Conservation (phyloP, 2,888 invertebrate species). For the Sinopyrophorus schimmeli region DNA sequence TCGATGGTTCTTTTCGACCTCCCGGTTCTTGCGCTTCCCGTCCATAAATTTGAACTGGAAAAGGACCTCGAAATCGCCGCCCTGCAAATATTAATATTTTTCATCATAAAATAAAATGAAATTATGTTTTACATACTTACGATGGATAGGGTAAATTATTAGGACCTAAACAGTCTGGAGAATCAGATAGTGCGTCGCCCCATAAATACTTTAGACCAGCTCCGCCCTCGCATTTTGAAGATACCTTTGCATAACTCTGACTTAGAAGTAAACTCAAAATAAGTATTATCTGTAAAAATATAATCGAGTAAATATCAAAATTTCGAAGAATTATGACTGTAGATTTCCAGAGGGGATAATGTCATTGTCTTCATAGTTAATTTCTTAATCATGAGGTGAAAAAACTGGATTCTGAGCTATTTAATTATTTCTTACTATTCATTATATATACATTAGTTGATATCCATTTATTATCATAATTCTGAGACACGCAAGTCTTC, state of each 20-base stretch:
- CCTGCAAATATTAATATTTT: slow-evolving; percentile 58
- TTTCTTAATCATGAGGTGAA: no score
- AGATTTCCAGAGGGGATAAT: no score
- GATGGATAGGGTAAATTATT: slow-evolving; percentile 82
- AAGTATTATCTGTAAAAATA: slow-evolving; percentile 45
- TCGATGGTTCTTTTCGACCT: slow-evolving; percentile 68
- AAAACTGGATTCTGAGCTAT: no score
- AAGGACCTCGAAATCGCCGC: slow-evolving; percentile 76
- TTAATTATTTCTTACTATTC: no score
- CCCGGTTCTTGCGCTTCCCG: slow-evolving; percentile 69
- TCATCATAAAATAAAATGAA: no score
- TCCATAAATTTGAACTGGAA: slow-evolving; percentile 65
- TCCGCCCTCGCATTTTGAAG: slow-evolving; percentile 62
- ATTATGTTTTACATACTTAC: slow-evolving; percentile 58
- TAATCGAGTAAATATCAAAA: no score
- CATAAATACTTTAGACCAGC: slow-evolving; percentile 79
- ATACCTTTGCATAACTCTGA: slow-evolving; percentile 43
- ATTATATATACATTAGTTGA: no score
- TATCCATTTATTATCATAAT: no score
- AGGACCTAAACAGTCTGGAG: slow-evolving; percentile 78
- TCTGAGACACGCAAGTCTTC: no score
- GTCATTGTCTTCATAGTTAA: no score
- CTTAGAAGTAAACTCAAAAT: slow-evolving; percentile 38
- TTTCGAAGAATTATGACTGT: no score
- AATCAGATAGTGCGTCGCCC: slow-evolving; percentile 83